Evolutionary conservation across 2,113 vertebrate genomes (phyloP).

Genomic region (Ochotona curzoniae): DNA sequence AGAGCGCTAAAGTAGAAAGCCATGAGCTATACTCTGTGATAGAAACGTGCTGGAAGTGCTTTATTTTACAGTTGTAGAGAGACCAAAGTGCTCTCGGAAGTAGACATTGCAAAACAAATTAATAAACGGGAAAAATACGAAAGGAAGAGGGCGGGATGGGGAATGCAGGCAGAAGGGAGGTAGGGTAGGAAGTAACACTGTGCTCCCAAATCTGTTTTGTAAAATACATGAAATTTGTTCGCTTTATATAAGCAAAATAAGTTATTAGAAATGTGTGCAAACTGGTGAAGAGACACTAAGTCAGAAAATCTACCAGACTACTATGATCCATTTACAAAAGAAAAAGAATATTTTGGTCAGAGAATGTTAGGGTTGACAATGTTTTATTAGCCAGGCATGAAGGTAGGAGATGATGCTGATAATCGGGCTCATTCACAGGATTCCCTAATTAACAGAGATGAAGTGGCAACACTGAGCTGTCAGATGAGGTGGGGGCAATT

Average conservation of each 20-base stretch:
- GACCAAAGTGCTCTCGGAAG: neutral
- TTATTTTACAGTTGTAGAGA: neutral
- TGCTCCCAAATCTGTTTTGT: too few species aligned
- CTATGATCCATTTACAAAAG: neutral
- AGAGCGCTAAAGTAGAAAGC: neutral
- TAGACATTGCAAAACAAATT: too few species aligned
- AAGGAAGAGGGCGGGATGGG: too few species aligned
- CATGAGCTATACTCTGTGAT: neutral
- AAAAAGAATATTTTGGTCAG: neutral
- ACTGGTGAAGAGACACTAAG: neutral
- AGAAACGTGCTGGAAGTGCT: neutral
- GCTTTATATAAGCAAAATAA: too few species aligned
- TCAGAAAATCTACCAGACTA: constrained; percentile 2
- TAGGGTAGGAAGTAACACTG: too few species aligned
- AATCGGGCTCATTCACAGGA: neutral
- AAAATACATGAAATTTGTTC: too few species aligned
- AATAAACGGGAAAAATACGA: too few species aligned
- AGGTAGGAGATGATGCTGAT: neutral
- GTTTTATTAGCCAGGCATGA: neutral
- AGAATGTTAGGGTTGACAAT: neutral
- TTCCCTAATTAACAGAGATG: constrained; percentile 21
- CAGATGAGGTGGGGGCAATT: neutral
- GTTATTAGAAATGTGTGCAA: neutral
- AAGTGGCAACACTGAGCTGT: neutral
- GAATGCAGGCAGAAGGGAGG: too few species aligned